Evolutionary conservation across 2,797 vertebrate species (phyloP), one percentile per base, ranked within the genome.

Genomic region (Synaphobranchus kaupii): DNA sequence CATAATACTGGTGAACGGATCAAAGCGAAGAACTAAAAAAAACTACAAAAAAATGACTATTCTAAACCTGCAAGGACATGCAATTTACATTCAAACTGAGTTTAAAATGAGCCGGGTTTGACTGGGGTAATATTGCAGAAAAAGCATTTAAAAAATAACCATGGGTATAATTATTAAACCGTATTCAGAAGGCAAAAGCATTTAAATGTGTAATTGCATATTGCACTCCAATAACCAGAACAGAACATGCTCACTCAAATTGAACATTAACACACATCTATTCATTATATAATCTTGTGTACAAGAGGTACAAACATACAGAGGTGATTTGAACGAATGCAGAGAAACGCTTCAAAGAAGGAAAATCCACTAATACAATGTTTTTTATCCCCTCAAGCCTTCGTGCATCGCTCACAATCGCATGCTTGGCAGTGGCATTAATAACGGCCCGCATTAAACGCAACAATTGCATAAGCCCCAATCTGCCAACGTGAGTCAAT

Each of bases 401-500:
- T 25, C 20, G 78, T 81, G 47, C 78, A 3, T 12, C 25, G 22
- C 78, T 81, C 78, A 44, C 71, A 34, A 44, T 44, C 15, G 71
- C 34, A 81, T n/a, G 78, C 78, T n/a, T n/a, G 78, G 44, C 44
- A 44, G 1, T 25, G 39, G 39, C 82, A 34, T 82, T 81, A 48
- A n/a, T 20, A n/a, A 15, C 47, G 34, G 31, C 31, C 9, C 56
- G 20, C 52, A 13, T 58, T 34, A 28, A 58, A 81, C 44, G 20
- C 47, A 48, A 28, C 6, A 15, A 56, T 56, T 56, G 56, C 52
- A 58, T 34, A 84, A 84, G 4, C 10, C 6, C 50, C 83, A 84
- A 83, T 52, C 82, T 83, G 82, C 54, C 54, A 28, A 58, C 28
- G 83, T 84, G 52, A 84, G 58, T 84, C 84, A 84, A 25, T 66